Evolutionary conservation across 1,140 invertebrate genomes (phyloP), one percentile per base, ranked within the genome.

Genomic region (Oreohelix idahoensis): DNA sequence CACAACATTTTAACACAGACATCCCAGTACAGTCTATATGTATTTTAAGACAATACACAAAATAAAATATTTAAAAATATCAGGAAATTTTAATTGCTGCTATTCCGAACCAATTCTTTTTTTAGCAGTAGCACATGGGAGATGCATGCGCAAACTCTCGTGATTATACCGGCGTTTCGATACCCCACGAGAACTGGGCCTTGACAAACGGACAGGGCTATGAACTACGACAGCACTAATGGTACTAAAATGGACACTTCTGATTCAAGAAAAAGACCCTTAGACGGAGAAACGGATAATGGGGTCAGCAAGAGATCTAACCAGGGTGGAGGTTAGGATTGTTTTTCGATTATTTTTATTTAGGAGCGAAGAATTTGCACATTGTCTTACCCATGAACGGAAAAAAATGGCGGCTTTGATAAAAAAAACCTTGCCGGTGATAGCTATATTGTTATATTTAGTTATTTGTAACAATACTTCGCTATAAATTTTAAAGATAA

Each of bases 291-390:
- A 93, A 94, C 94, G 87, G 96, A 97, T 93, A 96, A 96, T 94
- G 96, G 96, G 88, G 95, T 96, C 88, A 96, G 96, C 86, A 97
- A 97, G 94, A 95, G 96, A 92, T 97, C 96, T 85, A 96, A 97
- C 93, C 96, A 96, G 93, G 96, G 96, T 91, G 95, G 95, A 95
- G 96, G 96, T 97, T 88, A 90, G 89, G 77, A 78, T 84, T 84
- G 79, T 84, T 88, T 78, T 87, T 87, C 63, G 81, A 84, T 84
- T 83, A 42, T 89, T 81, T 85, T 84, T 81, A 58, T 85, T 42
- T 82, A 82, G 70, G 29, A 82, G 71, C 80, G 80, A 82, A 82
- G 71, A 82, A 74, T 74, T 74, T 82, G 80, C 80, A 82, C 45
- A 66, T 82, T 82, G 49, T 74, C 71, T 73, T 53, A 63, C 75